Conservation (phyloP, 92 coral and sea anemone species). For the Siderastrea radians region DNA sequence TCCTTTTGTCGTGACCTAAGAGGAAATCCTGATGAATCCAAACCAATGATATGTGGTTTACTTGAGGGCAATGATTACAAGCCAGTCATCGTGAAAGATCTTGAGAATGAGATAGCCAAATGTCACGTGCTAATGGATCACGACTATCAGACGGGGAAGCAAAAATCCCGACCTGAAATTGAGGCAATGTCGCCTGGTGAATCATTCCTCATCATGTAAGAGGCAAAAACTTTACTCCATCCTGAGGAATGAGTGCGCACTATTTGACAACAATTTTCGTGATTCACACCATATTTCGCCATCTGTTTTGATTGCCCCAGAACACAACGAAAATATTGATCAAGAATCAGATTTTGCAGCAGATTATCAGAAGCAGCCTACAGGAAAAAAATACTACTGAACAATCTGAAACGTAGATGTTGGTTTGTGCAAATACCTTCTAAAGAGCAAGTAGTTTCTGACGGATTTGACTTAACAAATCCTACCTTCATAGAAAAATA, state of each 20-base stretch:
- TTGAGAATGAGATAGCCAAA: constrained; percentile 5
- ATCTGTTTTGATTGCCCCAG: background rate
- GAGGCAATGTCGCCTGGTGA: background rate
- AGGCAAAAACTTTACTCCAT: background rate
- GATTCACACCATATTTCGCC: background rate
- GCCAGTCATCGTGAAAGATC: constrained; percentile 17
- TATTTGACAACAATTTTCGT: background rate
- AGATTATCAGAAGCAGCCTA: too few species aligned
- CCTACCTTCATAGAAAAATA: too few species aligned
- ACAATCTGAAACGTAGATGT: too few species aligned
- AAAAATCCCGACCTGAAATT: background rate
- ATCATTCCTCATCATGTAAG: background rate
- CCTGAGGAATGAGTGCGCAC: background rate
- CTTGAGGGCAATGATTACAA: constrained; percentile 33
- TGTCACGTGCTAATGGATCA: constrained; percentile 6
- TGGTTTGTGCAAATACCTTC: too few species aligned
- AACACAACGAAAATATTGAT: too few species aligned
- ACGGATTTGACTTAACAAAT: too few species aligned
- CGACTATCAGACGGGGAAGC: constrained; percentile 3
- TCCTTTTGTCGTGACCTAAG: too few species aligned
- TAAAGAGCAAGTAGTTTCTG: too few species aligned
- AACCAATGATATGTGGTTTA: constrained; percentile 7
- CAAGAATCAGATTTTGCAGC: too few species aligned
- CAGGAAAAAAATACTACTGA: background rate
- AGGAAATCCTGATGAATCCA: background rate